Evolutionary conservation across 2,888 invertebrate genomes (phyloP), one percentile per base, ranked within the genome.

Genomic region (Oeneis ivallda): DNA sequence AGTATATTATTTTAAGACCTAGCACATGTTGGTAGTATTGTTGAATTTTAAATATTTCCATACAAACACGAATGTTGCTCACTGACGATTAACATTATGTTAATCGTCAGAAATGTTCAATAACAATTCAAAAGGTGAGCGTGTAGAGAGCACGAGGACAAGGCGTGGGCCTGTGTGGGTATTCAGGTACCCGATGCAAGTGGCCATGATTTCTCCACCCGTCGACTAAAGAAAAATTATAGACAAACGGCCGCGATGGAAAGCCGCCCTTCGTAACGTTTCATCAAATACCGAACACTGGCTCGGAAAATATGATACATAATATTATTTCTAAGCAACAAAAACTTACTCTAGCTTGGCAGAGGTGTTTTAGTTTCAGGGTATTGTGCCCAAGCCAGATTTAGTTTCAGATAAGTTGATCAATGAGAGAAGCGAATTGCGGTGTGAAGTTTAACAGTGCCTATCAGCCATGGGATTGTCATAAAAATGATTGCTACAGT

Each of bases 161-260:
- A 76, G 71, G 78, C 78, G 78, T 80, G 77, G 79, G 78, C 75
- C 64, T 70, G 71, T 79, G 81, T 82, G 81, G 81, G 79, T 75
- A 79, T 79, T 78, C 69, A 68, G 60, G 72, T 74, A 71, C 79
- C 75, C 79, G 76, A 80, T 80, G 79, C 79, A 80, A 85, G 85
- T 84, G 74, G 72, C 71, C 71, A 76, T 80, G 81, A 83, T 83
- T 83, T 84, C 83, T 79, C 83, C 76, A 72, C 17, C 70, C 67
- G 66, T 66, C 37, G 37, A 39, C 54, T 37, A 50, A 37, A 10
- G 15, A 4, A 54, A 47, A 47, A 54, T 37, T 10, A 17, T 54
- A 54, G 39, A 15, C 10, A 15, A 37, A 15, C 10, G 53, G 32
- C 15, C n/a, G n/a, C n/a, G n/a, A 19, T 0, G 0, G 47, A 3